Conservation (phyloP, 2,888 invertebrate species). For the Drosophila mimetica region DNA sequence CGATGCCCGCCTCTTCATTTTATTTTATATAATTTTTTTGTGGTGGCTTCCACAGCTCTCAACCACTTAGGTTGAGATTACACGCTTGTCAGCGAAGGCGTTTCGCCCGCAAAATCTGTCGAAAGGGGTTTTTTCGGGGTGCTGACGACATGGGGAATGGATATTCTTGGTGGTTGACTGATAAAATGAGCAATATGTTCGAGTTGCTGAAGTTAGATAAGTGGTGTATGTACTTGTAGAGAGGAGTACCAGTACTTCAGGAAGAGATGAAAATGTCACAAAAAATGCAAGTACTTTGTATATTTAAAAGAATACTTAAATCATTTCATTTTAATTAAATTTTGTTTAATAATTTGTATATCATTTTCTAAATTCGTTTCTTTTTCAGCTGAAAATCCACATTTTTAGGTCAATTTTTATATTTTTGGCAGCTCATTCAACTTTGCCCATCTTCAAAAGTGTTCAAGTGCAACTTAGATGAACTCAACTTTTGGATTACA, state of each 20-base stretch:
- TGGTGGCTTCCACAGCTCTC: conserved; percentile 25
- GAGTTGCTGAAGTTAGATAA: conserved; percentile 11
- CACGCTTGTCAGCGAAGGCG: conserved; percentile 68
- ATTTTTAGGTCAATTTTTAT: conserved; percentile 9
- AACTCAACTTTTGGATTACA: conserved; percentile 69
- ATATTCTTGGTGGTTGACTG: conserved; percentile 21
- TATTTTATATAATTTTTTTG: conserved; percentile 15
- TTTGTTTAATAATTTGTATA: too few relatives aligned
- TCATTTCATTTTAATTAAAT: too few relatives aligned
- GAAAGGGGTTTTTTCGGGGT: conserved; percentile 10
- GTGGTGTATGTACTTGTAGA: neutral
- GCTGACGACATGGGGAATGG: conserved; percentile 12
- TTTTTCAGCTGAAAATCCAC: neutral
- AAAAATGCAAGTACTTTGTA: too few relatives aligned
- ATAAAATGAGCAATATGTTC: conserved; percentile 42
- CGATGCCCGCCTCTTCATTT: conserved; percentile 2
- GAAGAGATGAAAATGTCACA: too few relatives aligned
- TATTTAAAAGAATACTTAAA: too few relatives aligned
- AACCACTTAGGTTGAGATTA: conserved; percentile 67
- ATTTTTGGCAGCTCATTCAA: conserved; percentile 18
- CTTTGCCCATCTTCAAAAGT: conserved; percentile 49
- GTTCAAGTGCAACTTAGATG: conserved; percentile 63
- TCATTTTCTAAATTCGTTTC: too few relatives aligned
- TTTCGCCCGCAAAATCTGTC: conserved; percentile 14
- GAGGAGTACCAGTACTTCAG: neutral